Conservation (phyloP, 1,140 invertebrate genomes). For the Littorina saxatilis region DNA sequence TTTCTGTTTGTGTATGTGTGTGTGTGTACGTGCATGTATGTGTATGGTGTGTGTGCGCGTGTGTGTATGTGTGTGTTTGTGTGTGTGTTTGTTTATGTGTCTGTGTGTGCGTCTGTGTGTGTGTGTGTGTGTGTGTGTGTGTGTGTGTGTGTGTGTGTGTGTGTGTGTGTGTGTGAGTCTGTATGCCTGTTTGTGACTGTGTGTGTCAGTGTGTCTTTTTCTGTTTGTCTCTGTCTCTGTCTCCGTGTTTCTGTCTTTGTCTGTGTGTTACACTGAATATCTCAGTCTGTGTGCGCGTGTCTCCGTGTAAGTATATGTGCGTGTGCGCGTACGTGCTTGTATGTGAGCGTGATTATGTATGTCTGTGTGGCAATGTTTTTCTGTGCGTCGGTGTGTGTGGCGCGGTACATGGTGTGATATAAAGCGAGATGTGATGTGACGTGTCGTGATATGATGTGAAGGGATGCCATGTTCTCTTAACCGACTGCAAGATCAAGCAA, state of each 20-base stretch:
- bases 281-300: not conserved
- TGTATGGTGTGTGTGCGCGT: not conserved
- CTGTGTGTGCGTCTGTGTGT: not conserved
- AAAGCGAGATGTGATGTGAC: not conserved
- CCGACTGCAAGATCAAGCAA: too few species aligned
- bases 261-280: not conserved
- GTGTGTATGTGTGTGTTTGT: not conserved
- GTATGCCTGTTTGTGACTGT: not conserved
- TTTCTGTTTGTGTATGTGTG: constrained; percentile 22
- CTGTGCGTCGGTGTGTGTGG: constrained; percentile 7
- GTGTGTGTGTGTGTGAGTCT: constrained; percentile 6
- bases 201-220: not conserved
- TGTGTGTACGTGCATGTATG: constrained; percentile 12
- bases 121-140: constrained; percentile 1
- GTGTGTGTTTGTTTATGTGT: not conserved
- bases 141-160: constrained; percentile 15
- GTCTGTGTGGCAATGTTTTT: not conserved
- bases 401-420: too few species aligned
- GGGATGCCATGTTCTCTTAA: not conserved
- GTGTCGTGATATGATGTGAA: not conserved
- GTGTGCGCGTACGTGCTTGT: not conserved
- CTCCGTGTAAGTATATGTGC: not conserved
- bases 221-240: not conserved
- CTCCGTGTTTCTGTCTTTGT: not conserved
- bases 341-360: not conserved